A percentile compares a stretch with the other conserved stretches of the same genome.
phyloP scores from a whole-genome alignment of 1,140 invertebrate genomes.

The Homalodisca vitripennis region DNA sequence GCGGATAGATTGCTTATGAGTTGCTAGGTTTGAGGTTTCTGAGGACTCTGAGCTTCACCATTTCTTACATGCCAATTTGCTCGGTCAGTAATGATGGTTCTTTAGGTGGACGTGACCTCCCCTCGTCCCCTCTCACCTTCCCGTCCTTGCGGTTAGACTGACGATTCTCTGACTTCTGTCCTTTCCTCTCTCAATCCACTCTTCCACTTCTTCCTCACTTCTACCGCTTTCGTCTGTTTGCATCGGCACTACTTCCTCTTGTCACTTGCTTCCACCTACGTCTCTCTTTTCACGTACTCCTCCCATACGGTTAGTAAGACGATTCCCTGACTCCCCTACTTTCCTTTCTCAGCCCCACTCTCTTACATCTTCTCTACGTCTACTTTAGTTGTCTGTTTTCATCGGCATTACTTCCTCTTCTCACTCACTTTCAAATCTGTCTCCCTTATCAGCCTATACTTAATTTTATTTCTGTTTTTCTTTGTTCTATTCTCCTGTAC shows the following conservation, averaged over 20 bases:
- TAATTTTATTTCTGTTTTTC: no score
- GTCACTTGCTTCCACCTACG: no score
- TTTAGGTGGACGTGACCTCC: slow-evolving; percentile 12
- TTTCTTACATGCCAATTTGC: slow-evolving; percentile 28
- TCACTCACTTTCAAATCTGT: no score
- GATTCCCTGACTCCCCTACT: slow-evolving; percentile 1
- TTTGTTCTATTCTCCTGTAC: no score
- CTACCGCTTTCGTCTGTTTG: no score
- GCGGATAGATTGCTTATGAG: slow-evolving; percentile 20
- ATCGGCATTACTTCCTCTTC: no score
- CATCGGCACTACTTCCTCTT: no score
- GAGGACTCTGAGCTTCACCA: slow-evolving; percentile 18
- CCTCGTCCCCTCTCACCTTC: neutral
- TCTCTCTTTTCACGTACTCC: neutral
- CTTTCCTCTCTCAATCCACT: neutral
- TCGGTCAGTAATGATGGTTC: slow-evolving; percentile 23
- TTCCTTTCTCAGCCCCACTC: neutral
- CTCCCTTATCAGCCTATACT: no score
- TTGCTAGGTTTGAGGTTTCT: slow-evolving; percentile 26
- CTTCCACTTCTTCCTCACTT: no score
- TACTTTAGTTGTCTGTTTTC: no score
- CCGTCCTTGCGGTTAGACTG: slow-evolving; percentile 5
- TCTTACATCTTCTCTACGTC: no score
- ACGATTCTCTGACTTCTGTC: slow-evolving; percentile 10
- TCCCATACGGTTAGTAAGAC: neutral